Evolutionary conservation across 2,888 invertebrate species (phyloP).

Genomic region (Apodemia hepburni): DNA sequence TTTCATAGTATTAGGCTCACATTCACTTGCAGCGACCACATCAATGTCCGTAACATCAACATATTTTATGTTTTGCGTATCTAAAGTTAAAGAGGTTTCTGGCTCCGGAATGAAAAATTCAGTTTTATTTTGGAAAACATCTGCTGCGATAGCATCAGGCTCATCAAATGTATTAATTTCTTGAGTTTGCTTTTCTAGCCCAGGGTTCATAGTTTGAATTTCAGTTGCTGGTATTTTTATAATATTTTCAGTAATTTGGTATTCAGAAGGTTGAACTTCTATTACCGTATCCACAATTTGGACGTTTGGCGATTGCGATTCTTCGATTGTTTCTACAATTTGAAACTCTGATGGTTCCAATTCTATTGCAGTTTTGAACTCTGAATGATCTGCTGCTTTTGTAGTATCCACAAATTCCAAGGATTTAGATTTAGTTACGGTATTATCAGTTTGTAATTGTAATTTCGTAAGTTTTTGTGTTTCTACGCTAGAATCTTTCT

Average conservation of each 20-base stretch:
- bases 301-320: not conserved
- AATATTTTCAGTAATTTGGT: not conserved
- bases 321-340: not conserved
- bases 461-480: not conserved
- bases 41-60: slow-evolving; percentile 12
- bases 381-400: not conserved
- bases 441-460: slow-evolving; percentile 20
- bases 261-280: not conserved
- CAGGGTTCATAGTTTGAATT: not conserved
- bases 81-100: not conserved
- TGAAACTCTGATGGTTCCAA: not conserved
- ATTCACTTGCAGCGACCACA: not conserved
- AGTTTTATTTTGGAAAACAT: not conserved
- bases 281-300: not conserved
- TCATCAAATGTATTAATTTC: slow-evolving; percentile 20
- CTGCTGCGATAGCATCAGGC: slow-evolving; percentile 51
- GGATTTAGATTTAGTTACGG: not conserved
- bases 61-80: slow-evolving; percentile 8
- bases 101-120: not conserved
- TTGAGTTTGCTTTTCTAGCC: not conserved
- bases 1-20: not conserved
- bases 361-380: not conserved
- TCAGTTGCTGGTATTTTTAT: not conserved
- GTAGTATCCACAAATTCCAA: not conserved
- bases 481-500: not conserved